phyloP scores from a whole-genome alignment of 2,888 invertebrate species.

The Caenorhabditis sulstoni region DNA sequence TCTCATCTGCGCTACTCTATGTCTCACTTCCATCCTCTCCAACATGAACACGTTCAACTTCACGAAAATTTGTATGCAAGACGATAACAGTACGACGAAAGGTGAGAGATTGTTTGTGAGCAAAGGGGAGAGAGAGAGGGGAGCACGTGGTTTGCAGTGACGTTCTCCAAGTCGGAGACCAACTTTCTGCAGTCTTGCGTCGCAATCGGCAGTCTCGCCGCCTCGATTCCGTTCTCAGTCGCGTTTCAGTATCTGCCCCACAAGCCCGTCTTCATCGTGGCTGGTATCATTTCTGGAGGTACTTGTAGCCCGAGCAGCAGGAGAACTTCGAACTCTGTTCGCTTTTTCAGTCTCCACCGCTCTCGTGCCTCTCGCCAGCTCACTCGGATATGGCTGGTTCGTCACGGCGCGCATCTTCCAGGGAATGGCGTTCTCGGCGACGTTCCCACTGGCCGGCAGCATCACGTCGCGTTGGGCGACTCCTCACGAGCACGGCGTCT shows the following conservation, averaged over 20 bases:
- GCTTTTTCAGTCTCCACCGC: slow-evolving; percentile 57
- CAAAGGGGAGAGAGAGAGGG: neutral
- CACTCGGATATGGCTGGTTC: slow-evolving; percentile 60
- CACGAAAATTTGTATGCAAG: slow-evolving; percentile 69
- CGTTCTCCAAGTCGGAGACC: slow-evolving; percentile 38
- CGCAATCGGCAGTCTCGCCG: slow-evolving; percentile 56
- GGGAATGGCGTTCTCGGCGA: slow-evolving; percentile 64
- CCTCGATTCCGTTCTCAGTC: slow-evolving; percentile 60
- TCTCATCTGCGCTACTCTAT: slow-evolving; percentile 59
- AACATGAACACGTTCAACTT: slow-evolving; percentile 70
- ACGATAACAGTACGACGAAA: slow-evolving; percentile 57
- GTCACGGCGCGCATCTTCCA: slow-evolving; percentile 58
- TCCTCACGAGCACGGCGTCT: slow-evolving; percentile 61
- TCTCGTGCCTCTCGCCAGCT: slow-evolving; percentile 53
- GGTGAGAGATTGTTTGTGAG: slow-evolving; percentile 33
- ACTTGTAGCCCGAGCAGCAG: no score
- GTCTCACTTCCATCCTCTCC: slow-evolving; percentile 61
- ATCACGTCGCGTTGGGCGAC: slow-evolving; percentile 65
- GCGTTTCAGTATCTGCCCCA: slow-evolving; percentile 55
- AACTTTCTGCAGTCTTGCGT: slow-evolving; percentile 59
- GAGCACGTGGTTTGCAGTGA: slow-evolving; percentile 22
- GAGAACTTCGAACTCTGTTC: neutral
- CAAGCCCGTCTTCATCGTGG: slow-evolving; percentile 53
- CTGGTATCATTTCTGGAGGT: slow-evolving; percentile 61
- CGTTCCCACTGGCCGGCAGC: slow-evolving; percentile 62